Base-by-base conservation (phyloP, 2,888 invertebrate genomes). In the Dasypolia templi region DNA sequence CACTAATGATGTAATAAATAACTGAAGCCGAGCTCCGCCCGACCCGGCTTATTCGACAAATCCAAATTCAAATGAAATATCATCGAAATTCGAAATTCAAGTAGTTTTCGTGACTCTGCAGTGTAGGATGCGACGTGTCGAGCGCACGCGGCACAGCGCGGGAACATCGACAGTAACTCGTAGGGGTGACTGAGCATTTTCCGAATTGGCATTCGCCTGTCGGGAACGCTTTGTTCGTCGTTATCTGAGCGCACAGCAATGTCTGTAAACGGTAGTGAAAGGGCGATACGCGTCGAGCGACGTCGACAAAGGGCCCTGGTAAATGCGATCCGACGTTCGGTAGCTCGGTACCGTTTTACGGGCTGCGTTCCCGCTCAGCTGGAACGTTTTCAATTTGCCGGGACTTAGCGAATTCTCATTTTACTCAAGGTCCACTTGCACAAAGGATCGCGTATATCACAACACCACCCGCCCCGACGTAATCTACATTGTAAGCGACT, bases 311-410 rank as follows among this genome's bases (percentile, higher is more conserved):
- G 92, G 91, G 91, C 88, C 79, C 87, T 81, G 87, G 89, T 91
- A 91, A 92, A 92, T 91, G 87, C 89, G 90, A 90, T 89, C 90
- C 88, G 88, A 87, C 88, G 85, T 87, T 84, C 86, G 88, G 79
- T 81, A 76, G 72, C 83, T 77, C 72, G 76, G 79, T 83, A 79
- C 85, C 87, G 87, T 86, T 87, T 87, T 85, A 86, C 88, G 86
- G 87, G 83, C 81, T 86, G 84, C 87, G 87, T 88, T 87, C 87
- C 86, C 89, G 89, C 90, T 90, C 89, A 88, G 87, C 88, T 86
- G 90, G 91, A 92, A 91, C 91, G 91, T 90, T 91, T 93, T 92
- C 91, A 93, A 92, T 92, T 93, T 92, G 89, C 90, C 89, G 91
- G 90, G 92, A 90, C 91, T 92, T 90, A 91, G 90, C 90, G 89